Conservation (phyloP, 2,888 invertebrate species). For the Metellina segmentata region DNA sequence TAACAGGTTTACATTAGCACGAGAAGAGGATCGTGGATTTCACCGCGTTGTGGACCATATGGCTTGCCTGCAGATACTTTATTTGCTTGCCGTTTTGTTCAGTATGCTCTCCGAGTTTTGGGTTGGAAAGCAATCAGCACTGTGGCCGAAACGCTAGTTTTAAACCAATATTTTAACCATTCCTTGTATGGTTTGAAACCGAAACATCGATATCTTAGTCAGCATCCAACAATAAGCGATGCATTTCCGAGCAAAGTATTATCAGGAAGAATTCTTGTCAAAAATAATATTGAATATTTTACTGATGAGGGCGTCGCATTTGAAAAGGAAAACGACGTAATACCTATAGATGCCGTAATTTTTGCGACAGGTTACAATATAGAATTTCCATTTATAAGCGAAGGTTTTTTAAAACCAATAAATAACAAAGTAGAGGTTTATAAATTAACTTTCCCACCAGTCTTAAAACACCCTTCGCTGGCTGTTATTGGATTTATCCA, state of each 20-base stretch:
- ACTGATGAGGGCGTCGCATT: slow-evolving; percentile 65
- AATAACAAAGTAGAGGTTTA: slow-evolving; percentile 74
- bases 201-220: slow-evolving; percentile 79
- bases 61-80: slow-evolving; percentile 80
- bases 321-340: slow-evolving; percentile 46
- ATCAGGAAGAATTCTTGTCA: slow-evolving; percentile 80
- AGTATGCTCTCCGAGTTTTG: slow-evolving; percentile 22
- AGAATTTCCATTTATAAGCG: slow-evolving; percentile 72
- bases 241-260: slow-evolving; percentile 81
- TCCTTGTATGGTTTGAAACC: slow-evolving; percentile 81
- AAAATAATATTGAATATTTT: slow-evolving; percentile 79
- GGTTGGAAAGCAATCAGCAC: slow-evolving; percentile 62
- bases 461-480: slow-evolving; percentile 89
- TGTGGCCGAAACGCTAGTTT: slow-evolving; percentile 36
- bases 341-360: slow-evolving; percentile 72
- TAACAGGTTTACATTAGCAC: slow-evolving; percentile 81
- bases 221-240: slow-evolving; percentile 80
- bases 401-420: slow-evolving; percentile 59
- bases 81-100: slow-evolving; percentile 59
- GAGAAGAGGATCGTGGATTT: slow-evolving; percentile 82
- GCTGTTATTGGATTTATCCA: slow-evolving; percentile 91
- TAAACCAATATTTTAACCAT: slow-evolving; percentile 81
- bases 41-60: slow-evolving; percentile 81
- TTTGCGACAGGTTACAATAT: slow-evolving; percentile 77
- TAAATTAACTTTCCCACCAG: slow-evolving; percentile 80